A percentile compares a stretch with the other conserved stretches of the same genome.
phyloP scores from a whole-genome alignment of 2,113 vertebrate genomes.

The Cynoglossus semilaevis region DNA sequence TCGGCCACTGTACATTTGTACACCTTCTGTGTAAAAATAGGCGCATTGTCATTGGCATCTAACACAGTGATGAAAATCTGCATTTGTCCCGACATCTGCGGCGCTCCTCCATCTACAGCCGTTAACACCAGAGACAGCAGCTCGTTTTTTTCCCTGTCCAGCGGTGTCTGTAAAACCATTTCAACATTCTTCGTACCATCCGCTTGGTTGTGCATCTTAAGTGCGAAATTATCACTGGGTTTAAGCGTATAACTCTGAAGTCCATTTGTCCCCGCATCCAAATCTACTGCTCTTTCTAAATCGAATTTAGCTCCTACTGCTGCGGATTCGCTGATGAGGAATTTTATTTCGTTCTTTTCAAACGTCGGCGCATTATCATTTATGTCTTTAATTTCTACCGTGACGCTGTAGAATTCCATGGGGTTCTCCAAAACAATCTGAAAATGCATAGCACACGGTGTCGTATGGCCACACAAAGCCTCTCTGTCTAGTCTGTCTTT shows the following conservation, averaged over 20 bases:
- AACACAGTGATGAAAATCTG: conserved; percentile 51
- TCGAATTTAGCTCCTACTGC: conserved; percentile 63
- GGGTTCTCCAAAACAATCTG: conserved; percentile 74
- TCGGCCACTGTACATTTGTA: conserved; percentile 69
- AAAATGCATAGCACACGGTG: conserved; percentile 74
- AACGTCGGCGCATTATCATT: conserved; percentile 67
- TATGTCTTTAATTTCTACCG: conserved; percentile 65
- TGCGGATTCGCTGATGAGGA: conserved; percentile 69
- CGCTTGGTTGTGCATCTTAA: conserved; percentile 52
- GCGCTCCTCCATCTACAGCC: conserved; percentile 52
- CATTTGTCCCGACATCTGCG: conserved; percentile 48
- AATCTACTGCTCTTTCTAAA: conserved; percentile 75
- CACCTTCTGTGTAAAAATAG: conserved; percentile 53
- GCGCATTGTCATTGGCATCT: conserved; percentile 63
- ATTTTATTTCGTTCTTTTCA: conserved; percentile 61
- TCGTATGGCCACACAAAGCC: conserved; percentile 63
- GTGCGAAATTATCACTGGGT: conserved; percentile 60
- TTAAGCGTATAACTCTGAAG: conserved; percentile 74
- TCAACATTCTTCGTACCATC: conserved; percentile 57
- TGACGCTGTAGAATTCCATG: conserved; percentile 72
- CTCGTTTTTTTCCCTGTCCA: conserved; percentile 56
- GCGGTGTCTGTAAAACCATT: conserved; percentile 54
- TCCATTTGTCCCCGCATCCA: conserved; percentile 72
- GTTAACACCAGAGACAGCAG: conserved; percentile 46
- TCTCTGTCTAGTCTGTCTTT: conserved; percentile 75